Base-by-base conservation (phyloP, 2,797 vertebrate species). In the Gambelia wislizenii region DNA sequence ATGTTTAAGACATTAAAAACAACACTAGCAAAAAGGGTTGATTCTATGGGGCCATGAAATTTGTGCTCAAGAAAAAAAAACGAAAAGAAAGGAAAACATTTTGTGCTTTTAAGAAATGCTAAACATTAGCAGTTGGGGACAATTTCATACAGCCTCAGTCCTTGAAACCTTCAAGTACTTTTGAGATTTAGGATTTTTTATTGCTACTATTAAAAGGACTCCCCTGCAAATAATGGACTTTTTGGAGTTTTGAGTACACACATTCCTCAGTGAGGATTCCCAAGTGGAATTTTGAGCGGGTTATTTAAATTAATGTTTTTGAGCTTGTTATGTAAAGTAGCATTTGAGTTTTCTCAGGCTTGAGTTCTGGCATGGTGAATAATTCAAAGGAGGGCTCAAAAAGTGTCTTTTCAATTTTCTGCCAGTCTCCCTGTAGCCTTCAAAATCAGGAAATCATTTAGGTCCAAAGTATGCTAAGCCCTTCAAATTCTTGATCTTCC, bases 81-180 rank as follows among this genome's bases (percentile, higher is more conserved):
- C n/a, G n/a, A n/a, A n/a, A 64, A 82, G 92, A 91, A 92, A 92
- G 93, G 93, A 87, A 91, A 91, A 20, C 77, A 18, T 64, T 94
- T 27, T 79, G 3, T 92, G 22, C 61, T 82, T 93, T 94, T 95
- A 91, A 87, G 92, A 83, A 78, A 91, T 54, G 91, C 91, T 94
- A 52, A 94, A 91, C 90, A 90, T 86, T 94, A 89, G 88, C 82
- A 90, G 91, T 94, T 94, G 94, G 91, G 89, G 93, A 92, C 83
- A 89, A 93, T 94, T 91, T 93, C 85, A 61, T 91, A 82, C n/a
- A 93, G 91, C 83, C 87, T 79, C 86, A 93, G 88, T 93, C 92
- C 93, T 95, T 95, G 94, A 95, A 95, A 93, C 83, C 44, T 92
- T 95, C 90, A 92, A 93, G 92, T 92, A 79, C 92, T 94, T 94